phyloP scores from a whole-genome alignment of 92 coral and sea anemone species.

The Diadumene lineata region DNA sequence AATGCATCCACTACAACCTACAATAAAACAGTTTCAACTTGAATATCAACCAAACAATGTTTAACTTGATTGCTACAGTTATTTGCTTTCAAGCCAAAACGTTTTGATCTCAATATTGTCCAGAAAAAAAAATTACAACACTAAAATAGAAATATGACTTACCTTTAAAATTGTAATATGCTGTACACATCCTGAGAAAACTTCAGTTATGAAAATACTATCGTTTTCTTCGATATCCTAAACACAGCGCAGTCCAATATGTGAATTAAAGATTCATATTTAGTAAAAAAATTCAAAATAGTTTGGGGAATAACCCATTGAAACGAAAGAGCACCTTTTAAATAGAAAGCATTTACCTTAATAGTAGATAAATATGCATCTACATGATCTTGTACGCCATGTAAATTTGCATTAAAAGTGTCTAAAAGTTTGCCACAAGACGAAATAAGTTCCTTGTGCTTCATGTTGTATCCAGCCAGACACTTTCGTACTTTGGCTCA shows the following conservation, averaged over 20 bases:
- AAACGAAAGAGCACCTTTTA: too few relatives aligned
- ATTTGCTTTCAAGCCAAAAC: too few relatives aligned
- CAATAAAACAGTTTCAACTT: too few relatives aligned
- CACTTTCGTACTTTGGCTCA: not conserved
- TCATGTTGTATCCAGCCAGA: slow-evolving; percentile 45
- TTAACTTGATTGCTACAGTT: too few relatives aligned
- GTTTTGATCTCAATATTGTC: too few relatives aligned
- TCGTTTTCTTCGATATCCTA: slow-evolving; percentile 78
- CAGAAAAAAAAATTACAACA: too few relatives aligned
- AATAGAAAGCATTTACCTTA: slow-evolving; percentile 46
- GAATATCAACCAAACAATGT: too few relatives aligned
- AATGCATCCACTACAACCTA: slow-evolving; percentile 95
- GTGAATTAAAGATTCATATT: not conserved
- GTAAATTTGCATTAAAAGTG: slow-evolving; percentile 70
- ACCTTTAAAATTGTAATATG: slow-evolving; percentile 85
- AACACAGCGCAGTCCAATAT: not conserved
- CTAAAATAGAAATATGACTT: too few relatives aligned
- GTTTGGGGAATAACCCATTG: too few relatives aligned
- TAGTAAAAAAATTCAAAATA: too few relatives aligned
- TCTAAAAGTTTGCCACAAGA: slow-evolving; percentile 73
- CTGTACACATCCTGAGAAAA: slow-evolving; percentile 97
- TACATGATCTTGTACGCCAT: slow-evolving; percentile 87
- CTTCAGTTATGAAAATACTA: slow-evolving; percentile 81
- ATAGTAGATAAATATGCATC: slow-evolving; percentile 59
- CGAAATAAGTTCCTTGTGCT: slow-evolving; percentile 65